Evolutionary conservation across 2,797 vertebrate species (phyloP), one percentile per base, ranked within the genome.

Genomic region (Heteromormyrus szaboi): DNA sequence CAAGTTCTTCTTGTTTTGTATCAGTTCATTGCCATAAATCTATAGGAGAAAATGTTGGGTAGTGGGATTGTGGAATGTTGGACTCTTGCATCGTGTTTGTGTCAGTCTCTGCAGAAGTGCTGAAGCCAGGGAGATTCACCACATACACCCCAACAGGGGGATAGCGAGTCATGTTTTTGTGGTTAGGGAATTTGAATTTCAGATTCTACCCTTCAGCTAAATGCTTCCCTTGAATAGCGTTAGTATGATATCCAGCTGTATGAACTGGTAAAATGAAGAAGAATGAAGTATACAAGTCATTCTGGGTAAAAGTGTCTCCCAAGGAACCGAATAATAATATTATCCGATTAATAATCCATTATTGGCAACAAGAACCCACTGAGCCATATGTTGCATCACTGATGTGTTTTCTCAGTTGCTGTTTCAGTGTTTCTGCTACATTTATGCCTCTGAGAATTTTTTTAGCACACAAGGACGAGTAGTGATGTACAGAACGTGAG

Each of bases 121-220:
- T 7, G 72, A 17, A 44, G 72, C 72, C 72, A 44, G 37, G 14
- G 33, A 44, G 72, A 79, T 79, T 44, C 72, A 19, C 72, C 72
- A 44, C 72, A 79, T 8, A 44, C 37, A 19, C 37, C 17, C 33
- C 33, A 17, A 6, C 1, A 0, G 68, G 33, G 33, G 33, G 33
- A 44, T n/a, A 44, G 17, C 17, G 1, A 44, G 14, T 37, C 72
- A 44, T 41, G 72, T 79, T 79, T 17, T 85, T 29, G 46, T 29
- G 46, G 50, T 85, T 50, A 50, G 46, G 83, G 44, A 50, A 85
- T 85, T 85, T 85, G 50, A 85, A 50, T 85, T 79, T 37, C 72
- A 79, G 33, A 79, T 79, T 79, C 37, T 44, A 7, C 17, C 72
- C 72, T 41, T 79, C 37, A 79, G 72, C 72, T 79, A n/a, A 79